Evolutionary conservation across 2,113 vertebrate species (phyloP), one percentile per base, ranked within the genome.

Genomic region (Triplophysa tibetana): DNA sequence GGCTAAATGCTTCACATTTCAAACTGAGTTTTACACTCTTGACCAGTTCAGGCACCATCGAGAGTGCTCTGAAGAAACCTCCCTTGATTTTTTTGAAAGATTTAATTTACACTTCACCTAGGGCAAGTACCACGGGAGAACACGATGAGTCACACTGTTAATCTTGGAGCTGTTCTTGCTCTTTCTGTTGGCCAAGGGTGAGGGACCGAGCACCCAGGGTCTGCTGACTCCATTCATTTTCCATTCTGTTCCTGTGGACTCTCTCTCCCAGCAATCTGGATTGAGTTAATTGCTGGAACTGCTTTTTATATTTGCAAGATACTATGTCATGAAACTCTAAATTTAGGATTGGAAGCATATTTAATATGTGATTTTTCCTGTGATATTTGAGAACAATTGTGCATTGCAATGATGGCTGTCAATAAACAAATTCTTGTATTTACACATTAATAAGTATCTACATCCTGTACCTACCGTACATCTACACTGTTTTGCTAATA

Each of bases 81-180:
- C 58, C 80, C 77, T 48, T 60, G 58, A 69, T 12, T 65, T 75
- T 73, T 77, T 60, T 50, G 16, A 74, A 70, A 52, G 54, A 52
- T 82, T 86, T 82, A 79, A 81, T 86, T 82, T 75, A 66, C 80
- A 82, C 77, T 82, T 83, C 75, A 72, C 69, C 66, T 52, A 73
- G 62, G 75, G 43, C 70, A 41, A 68, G 48, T 56, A 60, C 66
- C 48, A 74, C 16, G 38, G 62, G 79, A 79, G 45, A 79, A 68
- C 78, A 60, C 1, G 19, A 41, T 86, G 79, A 83, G 76, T 86
- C 82, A 83, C 78, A 56, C 54, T 82, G 38, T 83, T 83, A 72
- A 77, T 84, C 72, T 81, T 86, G 85, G 85, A 84, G 61, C 48
- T 12, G 50, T 56, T 72, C 50, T 66, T 21, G 23, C 52, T 14